Percentiles rank a stretch among this genome's conserved stretches.
Evolutionary conservation across 1,140 invertebrate species (phyloP).

Genomic region (Rhysida immarginata): DNA sequence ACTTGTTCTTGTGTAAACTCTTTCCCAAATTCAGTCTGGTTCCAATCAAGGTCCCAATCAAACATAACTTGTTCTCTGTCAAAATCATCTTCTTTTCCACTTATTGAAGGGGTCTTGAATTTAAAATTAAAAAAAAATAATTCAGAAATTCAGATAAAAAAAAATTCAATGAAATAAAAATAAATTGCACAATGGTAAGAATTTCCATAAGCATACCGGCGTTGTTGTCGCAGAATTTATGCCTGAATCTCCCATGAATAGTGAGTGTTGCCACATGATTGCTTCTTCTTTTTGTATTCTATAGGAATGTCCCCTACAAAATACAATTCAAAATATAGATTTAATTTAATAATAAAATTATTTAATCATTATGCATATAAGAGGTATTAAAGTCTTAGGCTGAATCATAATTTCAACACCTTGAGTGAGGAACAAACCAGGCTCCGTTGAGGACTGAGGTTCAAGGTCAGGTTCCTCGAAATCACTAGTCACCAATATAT

Average conservation of each 20-base stretch:
- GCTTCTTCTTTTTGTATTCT: constrained; percentile 74
- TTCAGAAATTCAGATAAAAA: neutral
- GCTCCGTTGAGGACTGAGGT: neutral
- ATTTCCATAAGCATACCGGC: constrained; percentile 55
- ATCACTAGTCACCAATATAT: too few relatives aligned
- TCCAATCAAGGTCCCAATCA: too few relatives aligned
- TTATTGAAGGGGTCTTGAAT: constrained; percentile 14
- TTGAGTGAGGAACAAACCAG: too few relatives aligned
- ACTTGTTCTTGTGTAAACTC: constrained; percentile 91
- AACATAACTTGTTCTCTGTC: constrained; percentile 58
- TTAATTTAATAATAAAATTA: neutral
- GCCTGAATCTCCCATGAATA: constrained; percentile 85
- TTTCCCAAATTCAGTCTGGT: constrained; percentile 63
- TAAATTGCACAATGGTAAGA: too few relatives aligned
- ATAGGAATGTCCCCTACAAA: constrained; percentile 65
- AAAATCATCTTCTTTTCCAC: constrained; percentile 20
- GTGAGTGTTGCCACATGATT: constrained; percentile 86
- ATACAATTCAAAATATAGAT: constrained; percentile 63
- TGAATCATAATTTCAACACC: too few relatives aligned
- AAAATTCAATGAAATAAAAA: neutral
- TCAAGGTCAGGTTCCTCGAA: too few relatives aligned
- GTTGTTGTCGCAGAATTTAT: constrained; percentile 91
- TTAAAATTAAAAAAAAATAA: neutral
- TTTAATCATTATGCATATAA: neutral
- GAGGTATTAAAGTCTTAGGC: neutral